Percentiles rank a stretch among this genome's conserved stretches.
Evolutionary conservation across 2,797 vertebrate species (phyloP).

Genomic region (Thunnus albacares): DNA sequence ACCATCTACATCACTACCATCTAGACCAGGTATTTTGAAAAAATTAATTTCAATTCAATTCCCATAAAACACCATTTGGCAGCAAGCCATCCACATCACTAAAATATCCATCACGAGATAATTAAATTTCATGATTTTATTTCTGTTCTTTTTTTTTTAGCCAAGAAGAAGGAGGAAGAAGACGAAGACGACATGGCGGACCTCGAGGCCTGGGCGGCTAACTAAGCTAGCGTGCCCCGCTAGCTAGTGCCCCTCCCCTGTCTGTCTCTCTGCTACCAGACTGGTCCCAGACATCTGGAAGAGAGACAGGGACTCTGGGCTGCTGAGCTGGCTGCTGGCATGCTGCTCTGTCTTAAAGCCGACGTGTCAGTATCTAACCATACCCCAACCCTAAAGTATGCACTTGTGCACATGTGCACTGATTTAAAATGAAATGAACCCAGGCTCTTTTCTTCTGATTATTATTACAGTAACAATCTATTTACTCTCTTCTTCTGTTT

Average conservation of each 20-base stretch:
- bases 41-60: background rate
- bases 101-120: too few relatives aligned
- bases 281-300: slow-evolving; percentile 38
- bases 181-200: slow-evolving; percentile 97
- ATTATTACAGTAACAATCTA: slow-evolving; percentile 24
- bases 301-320: slow-evolving; percentile 58
- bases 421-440: slow-evolving; percentile 29
- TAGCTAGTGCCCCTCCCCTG: slow-evolving; percentile 46
- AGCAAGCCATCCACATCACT: too few relatives aligned
- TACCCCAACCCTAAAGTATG: slow-evolving; percentile 56
- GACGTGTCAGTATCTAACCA: slow-evolving; percentile 39
- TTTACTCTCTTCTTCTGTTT: slow-evolving; percentile 34
- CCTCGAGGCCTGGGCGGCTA: slow-evolving; percentile 92
- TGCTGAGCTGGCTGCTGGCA: slow-evolving; percentile 47
- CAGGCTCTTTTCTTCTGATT: slow-evolving; percentile 29
- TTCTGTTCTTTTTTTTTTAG: slow-evolving; percentile 67
- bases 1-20: slow-evolving; percentile 92
- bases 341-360: slow-evolving; percentile 47
- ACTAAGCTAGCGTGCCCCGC: slow-evolving; percentile 61
- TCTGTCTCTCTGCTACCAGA: slow-evolving; percentile 50
- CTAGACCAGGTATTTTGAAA: slow-evolving; percentile 87
- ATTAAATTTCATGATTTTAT: background rate
- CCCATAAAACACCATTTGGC: background rate
- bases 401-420: slow-evolving; percentile 50
- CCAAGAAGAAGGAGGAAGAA: slow-evolving; percentile 95